Percentiles rank a stretch among this genome's conserved stretches.
Evolutionary conservation across 2,797 vertebrate species (phyloP).

Genomic region (Anableps anableps): DNA sequence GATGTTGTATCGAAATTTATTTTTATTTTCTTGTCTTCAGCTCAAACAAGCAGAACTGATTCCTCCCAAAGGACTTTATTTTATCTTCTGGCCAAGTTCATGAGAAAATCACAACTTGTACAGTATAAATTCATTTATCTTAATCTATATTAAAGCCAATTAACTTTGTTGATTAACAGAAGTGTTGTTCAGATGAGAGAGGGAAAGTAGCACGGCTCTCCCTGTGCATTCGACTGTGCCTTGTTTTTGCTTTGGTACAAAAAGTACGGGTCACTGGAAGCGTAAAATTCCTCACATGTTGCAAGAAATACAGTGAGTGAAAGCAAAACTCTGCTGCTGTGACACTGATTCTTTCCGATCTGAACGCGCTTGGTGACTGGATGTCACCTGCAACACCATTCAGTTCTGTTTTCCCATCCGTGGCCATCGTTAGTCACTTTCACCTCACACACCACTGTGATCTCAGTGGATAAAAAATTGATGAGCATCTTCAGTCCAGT

Average conservation of each 20-base stretch:
- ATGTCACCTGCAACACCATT: slow-evolving; percentile 50
- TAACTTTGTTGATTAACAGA: slow-evolving; percentile 16
- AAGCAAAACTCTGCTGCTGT: slow-evolving; percentile 46
- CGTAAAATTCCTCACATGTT: slow-evolving; percentile 64
- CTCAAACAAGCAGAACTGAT: slow-evolving; percentile 44
- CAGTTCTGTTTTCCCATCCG: slow-evolving; percentile 54
- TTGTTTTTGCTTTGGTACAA: slow-evolving; percentile 63
- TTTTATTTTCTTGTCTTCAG: slow-evolving; percentile 13
- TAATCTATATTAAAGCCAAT: slow-evolving; percentile 24
- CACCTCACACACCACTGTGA: slow-evolving; percentile 41
- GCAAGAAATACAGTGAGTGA: slow-evolving; percentile 56
- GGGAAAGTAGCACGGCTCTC: slow-evolving; percentile 37
- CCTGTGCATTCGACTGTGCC: slow-evolving; percentile 48
- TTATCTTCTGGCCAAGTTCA: slow-evolving; percentile 22
- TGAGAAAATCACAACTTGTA: slow-evolving; percentile 15
- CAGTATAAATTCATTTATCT: slow-evolving; percentile 30
- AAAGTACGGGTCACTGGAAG: slow-evolving; percentile 70
- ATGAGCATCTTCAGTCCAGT: neutral
- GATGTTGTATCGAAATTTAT: slow-evolving; percentile 56
- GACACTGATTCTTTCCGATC: slow-evolving; percentile 72
- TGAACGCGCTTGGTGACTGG: slow-evolving; percentile 50
- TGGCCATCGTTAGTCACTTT: slow-evolving; percentile 54
- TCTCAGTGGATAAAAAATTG: slow-evolving; percentile 51
- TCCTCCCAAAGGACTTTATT: slow-evolving; percentile 36
- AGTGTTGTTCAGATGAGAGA: slow-evolving; percentile 23